Evolutionary conservation across 2,888 invertebrate genomes (phyloP).

Genomic region (Hirudinaria manillensis): DNA sequence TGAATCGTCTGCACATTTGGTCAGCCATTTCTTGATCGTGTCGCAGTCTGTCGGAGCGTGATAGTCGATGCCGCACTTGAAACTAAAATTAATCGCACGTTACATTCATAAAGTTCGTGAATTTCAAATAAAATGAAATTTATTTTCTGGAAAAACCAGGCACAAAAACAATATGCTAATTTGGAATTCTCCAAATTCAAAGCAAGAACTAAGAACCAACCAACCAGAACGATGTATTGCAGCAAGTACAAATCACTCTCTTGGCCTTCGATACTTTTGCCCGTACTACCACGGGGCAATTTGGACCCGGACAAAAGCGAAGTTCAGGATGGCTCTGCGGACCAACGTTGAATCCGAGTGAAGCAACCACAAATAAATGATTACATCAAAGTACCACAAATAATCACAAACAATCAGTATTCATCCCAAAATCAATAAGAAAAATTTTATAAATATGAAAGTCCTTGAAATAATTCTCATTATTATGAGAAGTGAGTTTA

Average conservation of each 20-base stretch:
- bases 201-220: conserved; percentile 37
- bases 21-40: conserved; percentile 91
- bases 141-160: background rate
- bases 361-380: background rate
- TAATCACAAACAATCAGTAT: background rate
- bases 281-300: conserved; percentile 77
- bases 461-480: too few relatives aligned
- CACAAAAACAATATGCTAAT: background rate
- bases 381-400: background rate
- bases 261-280: conserved; percentile 76
- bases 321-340: conserved; percentile 53
- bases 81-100: conserved; percentile 55
- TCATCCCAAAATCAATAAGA: too few relatives aligned
- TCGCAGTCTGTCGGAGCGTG: conserved; percentile 96
- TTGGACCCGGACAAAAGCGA: conserved; percentile 71
- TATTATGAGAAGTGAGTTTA: too few relatives aligned
- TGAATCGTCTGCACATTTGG: conserved; percentile 99
- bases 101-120: background rate
- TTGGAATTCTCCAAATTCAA: background rate
- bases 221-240: conserved; percentile 83
- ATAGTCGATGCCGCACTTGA: conserved; percentile 90
- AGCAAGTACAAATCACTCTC: conserved; percentile 78
- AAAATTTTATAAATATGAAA: too few relatives aligned
- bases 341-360: background rate
- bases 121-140: background rate